Base-by-base conservation (phyloP, 1,140 invertebrate genomes). In the Nilaparvata lugens region DNA sequence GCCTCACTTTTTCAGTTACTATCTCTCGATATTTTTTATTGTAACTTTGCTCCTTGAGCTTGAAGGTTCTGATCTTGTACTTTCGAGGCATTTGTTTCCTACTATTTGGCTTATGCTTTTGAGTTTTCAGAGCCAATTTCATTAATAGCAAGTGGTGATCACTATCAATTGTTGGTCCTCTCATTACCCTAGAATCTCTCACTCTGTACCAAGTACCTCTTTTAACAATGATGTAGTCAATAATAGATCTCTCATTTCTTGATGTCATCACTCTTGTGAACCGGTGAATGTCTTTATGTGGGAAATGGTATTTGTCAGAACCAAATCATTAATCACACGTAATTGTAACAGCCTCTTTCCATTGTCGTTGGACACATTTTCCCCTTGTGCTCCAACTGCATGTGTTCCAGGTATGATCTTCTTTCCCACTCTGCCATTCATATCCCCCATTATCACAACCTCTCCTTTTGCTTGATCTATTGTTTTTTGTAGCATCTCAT, bases 331-430 rank as follows among this genome's bases (percentile, higher is more conserved):
- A 4, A 4, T 4, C 14, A 56, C 9, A 18, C 55, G 42, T 4
- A 56, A 35, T 56, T 35, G 18, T n/a, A 56, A 18, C 13, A 56
- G 55, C n/a, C 55, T 4, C 16, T 56, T 38, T 31, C 55, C 55
- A 56, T 35, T 56, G 31, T 35, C 38, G 16, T 56, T 56, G 3
- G 42, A 18, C 16, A 4, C 28, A n/a, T n/a, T n/a, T n/a, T n/a
- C n/a, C n/a, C n/a, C n/a, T n/a, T n/a, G n/a, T n/a, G n/a, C n/a
- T n/a, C 31, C 55, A 35, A 56, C 42, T 35, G 42, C 55, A 42
- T 35, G 18, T 56, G 35, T 18, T 38, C 55, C 35, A 4, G 7
- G 21, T 5, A 40, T 14, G 35, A 38, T 16, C 3, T 56, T 4
- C 4, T 56, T 38, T 7, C 31, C 55, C 21, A 56, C 55, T 31